Evolutionary conservation across 2,113 vertebrate species (phyloP).

Genomic region (Melanostigma gelatinosum): DNA sequence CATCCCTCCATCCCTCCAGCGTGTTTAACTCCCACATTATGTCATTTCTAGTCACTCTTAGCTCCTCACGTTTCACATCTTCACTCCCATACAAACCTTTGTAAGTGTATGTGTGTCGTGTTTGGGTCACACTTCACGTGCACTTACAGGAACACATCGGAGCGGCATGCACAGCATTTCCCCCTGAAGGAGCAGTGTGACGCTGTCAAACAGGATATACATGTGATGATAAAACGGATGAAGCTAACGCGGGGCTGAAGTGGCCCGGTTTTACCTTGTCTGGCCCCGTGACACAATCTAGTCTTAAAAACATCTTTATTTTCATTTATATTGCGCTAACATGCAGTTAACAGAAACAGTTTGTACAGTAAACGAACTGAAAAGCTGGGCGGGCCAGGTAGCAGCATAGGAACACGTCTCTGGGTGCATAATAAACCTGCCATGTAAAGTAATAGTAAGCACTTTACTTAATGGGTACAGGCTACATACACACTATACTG

Average conservation of each 20-base stretch:
- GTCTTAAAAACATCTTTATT: neutral
- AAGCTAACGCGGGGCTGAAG: conserved; percentile 1
- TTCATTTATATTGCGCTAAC: neutral
- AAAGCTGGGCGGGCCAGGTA: neutral
- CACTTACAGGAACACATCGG: neutral
- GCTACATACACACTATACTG: neutral
- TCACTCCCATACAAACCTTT: neutral
- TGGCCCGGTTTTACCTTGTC: neutral
- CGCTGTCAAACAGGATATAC: neutral
- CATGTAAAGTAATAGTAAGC: conserved; percentile 3
- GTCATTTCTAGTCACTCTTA: conserved; percentile 36
- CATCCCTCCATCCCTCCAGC: conserved; percentile 18
- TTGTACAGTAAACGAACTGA: neutral
- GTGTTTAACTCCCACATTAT: conserved; percentile 59
- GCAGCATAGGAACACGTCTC: neutral
- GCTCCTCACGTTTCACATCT: conserved; percentile 3
- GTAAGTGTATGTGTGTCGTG: neutral
- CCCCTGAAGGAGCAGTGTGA: conserved; percentile 4
- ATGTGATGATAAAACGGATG: neutral
- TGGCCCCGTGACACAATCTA: neutral
- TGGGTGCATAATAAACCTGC: neutral
- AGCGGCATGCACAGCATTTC: neutral
- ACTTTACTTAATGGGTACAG: neutral
- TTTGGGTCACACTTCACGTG: conserved; percentile 25
- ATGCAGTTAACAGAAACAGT: neutral